Evolutionary conservation across 2,888 invertebrate species (phyloP), one percentile per base, ranked within the genome.

Genomic region (Andrena minutula): DNA sequence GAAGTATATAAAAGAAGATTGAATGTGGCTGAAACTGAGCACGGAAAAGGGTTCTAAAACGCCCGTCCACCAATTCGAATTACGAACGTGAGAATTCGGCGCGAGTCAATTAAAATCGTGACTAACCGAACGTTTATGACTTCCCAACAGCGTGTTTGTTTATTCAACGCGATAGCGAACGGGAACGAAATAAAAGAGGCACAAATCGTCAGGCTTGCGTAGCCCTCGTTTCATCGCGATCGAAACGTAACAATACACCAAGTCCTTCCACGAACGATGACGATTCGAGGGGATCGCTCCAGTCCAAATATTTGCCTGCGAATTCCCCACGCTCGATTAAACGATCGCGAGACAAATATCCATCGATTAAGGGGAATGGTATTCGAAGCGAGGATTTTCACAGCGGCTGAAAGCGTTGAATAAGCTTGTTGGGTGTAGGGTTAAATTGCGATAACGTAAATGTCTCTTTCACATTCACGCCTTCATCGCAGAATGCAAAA

Each of bases 71-170:
- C 23, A 8, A 32, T 20, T 20, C 12, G 23, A 61, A 35, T 26
- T 28, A 58, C 41, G 23, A 61, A 20, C 63, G 64, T 16, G 28
- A 30, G 47, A 75, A 75, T 69, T 35, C 26, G 76, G 28, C n/a
- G 47, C 8, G 12, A 56, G 65, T 83, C 80, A 47, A 77, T 76
- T 53, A 76, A 66, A 75, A 71, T 60, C 51, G 30, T 66, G 32
- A 58, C 35, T 47, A 23, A n/a, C 12, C 3, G 35, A 2, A 35
- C 35, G 58, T 69, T 75, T 58, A 30, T 28, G 64, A 53, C 20
- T 41, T 60, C 69, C 8, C 41, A 30, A 12, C 65, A 64, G 51
- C 41, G 51, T 51, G 65, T 79, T 72, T 72, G 26, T 71, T 77
- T 58, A 30, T 32, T 12, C 30, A 47, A 30, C 51, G 70, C 77